phyloP scores from a whole-genome alignment of 2,888 invertebrate species.

The Parasteatoda lunata region DNA sequence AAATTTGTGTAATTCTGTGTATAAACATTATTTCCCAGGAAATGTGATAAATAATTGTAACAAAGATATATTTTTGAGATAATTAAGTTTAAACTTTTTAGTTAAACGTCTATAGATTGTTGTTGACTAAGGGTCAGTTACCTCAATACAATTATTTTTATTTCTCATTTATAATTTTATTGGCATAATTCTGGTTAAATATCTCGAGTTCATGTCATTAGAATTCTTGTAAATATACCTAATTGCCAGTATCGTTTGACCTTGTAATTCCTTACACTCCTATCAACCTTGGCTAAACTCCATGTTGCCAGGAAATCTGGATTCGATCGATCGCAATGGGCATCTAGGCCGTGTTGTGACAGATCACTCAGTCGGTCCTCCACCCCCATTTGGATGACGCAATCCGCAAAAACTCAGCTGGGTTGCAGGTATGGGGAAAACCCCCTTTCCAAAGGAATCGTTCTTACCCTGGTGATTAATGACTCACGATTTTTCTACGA shows the following conservation, averaged over 20 bases:
- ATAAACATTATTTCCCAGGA: no score
- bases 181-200: no score
- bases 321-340: slow-evolving; percentile 10
- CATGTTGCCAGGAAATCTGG: slow-evolving; percentile 31
- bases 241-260: background rate
- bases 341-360: slow-evolving; percentile 28
- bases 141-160: no score
- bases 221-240: no score
- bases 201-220: no score
- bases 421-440: background rate
- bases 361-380: background rate
- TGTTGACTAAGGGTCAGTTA: no score
- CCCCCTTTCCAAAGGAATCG: slow-evolving; percentile 37
- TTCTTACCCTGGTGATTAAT: slow-evolving; percentile 37
- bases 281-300: background rate
- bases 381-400: slow-evolving; percentile 14
- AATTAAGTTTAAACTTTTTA: no score
- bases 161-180: no score
- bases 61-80: no score
- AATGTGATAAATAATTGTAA: no score
- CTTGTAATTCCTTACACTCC: slow-evolving; percentile 13
- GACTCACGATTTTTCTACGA: slow-evolving; percentile 19
- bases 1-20: no score
- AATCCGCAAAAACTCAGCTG: slow-evolving; percentile 11
- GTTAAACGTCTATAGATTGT: no score